phyloP scores from a whole-genome alignment of 2,113 vertebrate species.

The Saccopteryx leptura region DNA sequence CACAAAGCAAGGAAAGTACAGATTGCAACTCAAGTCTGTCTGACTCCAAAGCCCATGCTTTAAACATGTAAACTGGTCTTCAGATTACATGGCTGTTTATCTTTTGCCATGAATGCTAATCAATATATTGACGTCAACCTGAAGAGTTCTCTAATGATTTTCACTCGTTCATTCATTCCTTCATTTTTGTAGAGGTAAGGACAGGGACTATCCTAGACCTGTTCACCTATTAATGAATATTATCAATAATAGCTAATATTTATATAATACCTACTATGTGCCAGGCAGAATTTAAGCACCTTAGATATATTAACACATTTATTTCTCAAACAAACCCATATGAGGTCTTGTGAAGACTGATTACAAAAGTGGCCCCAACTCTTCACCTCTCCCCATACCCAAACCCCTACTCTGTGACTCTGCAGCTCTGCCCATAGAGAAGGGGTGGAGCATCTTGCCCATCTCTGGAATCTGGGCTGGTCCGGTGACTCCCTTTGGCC shows the following conservation, averaged over 20 bases:
- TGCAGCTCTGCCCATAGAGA: neutral
- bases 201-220: neutral
- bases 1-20: neutral
- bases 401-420: neutral
- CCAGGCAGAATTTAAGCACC: neutral
- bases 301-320: neutral
- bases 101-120: neutral
- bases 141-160: neutral
- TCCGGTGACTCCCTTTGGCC: neutral
- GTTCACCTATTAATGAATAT: neutral
- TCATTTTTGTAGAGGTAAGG: neutral
- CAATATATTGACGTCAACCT: neutral
- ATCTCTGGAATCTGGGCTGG: neutral
- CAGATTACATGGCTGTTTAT: neutral
- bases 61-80: neutral
- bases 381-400: neutral
- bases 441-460: neutral
- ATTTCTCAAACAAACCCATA: neutral
- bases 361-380: neutral
- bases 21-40: neutral
- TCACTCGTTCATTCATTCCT: neutral
- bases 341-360: neutral
- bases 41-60: neutral
- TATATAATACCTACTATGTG: too few species aligned
- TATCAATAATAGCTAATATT: neutral